Conservation (phyloP, 2,797 vertebrate species). For the Fistularia tabacaria region DNA sequence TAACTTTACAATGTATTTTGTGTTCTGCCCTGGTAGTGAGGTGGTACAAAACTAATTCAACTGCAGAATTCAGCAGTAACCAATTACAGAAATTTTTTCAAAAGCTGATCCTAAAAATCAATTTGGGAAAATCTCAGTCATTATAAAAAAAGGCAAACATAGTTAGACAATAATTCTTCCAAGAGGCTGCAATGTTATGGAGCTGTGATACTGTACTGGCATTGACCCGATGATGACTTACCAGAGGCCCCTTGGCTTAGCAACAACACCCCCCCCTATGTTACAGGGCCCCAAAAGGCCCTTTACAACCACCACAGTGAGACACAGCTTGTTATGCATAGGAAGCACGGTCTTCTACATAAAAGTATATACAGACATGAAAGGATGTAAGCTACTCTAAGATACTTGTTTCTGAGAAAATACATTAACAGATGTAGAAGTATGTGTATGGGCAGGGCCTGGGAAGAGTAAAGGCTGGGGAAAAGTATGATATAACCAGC, state of each 20-base stretch:
- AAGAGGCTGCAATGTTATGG: conserved; percentile 37
- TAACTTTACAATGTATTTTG: conserved; percentile 2
- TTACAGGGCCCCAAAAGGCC: conserved; percentile 51
- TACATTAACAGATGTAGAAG: conserved; percentile 32
- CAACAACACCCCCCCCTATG: conserved; percentile 40
- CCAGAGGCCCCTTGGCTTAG: conserved; percentile 55
- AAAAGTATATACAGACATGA: conserved; percentile 20
- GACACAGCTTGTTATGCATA: conserved; percentile 40
- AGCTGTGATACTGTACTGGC: conserved; percentile 48
- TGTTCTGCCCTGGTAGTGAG: conserved; percentile 2
- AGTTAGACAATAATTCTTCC: conserved; percentile 38
- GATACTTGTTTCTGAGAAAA: conserved; percentile 53
- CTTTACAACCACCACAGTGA: conserved; percentile 58
- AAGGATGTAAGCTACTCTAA: conserved; percentile 29
- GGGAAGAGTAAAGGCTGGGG: conserved; percentile 7
- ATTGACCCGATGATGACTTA: conserved; percentile 68
- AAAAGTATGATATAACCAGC: conserved; percentile 32
- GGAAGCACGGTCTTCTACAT: conserved; percentile 28
- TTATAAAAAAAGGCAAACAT: conserved; percentile 24
- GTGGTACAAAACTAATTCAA: conserved; percentile 7
- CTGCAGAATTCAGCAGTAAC: conserved; percentile 2
- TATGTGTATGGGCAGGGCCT: conserved; percentile 24
- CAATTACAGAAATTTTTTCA: conserved; percentile 9
- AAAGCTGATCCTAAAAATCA: conserved; percentile 17
- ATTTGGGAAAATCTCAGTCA: conserved; percentile 5